Percentiles rank a stretch among this genome's conserved stretches.
Evolutionary conservation across 2,797 vertebrate genomes (phyloP).

Genomic region (Gallinago solitaria): DNA sequence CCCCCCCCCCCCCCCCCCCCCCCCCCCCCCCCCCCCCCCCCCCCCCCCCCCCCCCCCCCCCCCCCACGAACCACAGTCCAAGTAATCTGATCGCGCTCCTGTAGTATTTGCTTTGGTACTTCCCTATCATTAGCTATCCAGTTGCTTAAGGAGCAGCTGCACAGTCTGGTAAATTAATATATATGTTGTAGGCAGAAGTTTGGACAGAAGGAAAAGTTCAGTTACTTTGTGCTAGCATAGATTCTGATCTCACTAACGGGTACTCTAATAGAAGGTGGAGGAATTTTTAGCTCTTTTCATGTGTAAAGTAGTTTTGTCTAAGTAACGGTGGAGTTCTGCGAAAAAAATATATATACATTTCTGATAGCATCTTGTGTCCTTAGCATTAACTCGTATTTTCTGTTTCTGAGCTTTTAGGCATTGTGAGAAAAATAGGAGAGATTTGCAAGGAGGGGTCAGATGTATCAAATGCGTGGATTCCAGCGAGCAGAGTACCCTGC

Average conservation of each 20-base stretch:
- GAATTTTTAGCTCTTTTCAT: slow-evolving; percentile 10
- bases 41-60: no score
- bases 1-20: no score
- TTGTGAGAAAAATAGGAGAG: slow-evolving; percentile 71
- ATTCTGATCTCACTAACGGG: slow-evolving; percentile 55
- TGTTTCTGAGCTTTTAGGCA: slow-evolving; percentile 67
- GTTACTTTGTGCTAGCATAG: slow-evolving; percentile 41
- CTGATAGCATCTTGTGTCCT: slow-evolving; percentile 46
- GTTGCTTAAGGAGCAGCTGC: slow-evolving; percentile 69
- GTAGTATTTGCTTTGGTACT: slow-evolving; percentile 56
- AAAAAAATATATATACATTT: slow-evolving; percentile 15
- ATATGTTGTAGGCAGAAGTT: slow-evolving; percentile 59
- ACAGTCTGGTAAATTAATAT: slow-evolving; percentile 61
- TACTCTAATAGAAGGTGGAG: slow-evolving; percentile 35
- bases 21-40: no score
- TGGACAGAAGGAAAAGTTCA: slow-evolving; percentile 41
- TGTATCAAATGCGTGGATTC: slow-evolving; percentile 63
- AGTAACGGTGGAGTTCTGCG: background rate
- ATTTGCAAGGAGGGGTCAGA: slow-evolving; percentile 72
- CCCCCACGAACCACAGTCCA: slow-evolving; percentile 6
- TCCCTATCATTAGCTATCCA: slow-evolving; percentile 50
- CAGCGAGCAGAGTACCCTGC: slow-evolving; percentile 45
- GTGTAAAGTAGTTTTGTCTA: slow-evolving; percentile 18
- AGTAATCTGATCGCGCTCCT: background rate
- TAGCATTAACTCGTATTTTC: slow-evolving; percentile 61